phyloP scores from a whole-genome alignment of 2,797 vertebrate genomes.

The Sphaeramia orbicularis region DNA sequence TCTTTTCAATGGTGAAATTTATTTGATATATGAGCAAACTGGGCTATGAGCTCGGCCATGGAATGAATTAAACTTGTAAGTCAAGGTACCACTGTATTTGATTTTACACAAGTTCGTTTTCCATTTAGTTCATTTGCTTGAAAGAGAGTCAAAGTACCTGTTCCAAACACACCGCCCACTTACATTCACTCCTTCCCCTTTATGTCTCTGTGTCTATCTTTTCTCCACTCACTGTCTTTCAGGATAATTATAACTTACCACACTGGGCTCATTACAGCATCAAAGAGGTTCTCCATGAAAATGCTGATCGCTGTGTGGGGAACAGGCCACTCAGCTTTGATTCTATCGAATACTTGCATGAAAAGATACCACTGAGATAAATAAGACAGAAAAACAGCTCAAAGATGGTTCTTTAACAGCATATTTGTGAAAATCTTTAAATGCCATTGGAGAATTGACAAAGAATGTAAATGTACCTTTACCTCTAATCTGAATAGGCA shows the following conservation, averaged over 20 bases:
- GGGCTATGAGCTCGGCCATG: no score
- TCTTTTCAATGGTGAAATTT: no score
- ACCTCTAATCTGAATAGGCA: neutral
- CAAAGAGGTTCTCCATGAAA: slow-evolving; percentile 69
- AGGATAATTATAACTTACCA: slow-evolving; percentile 70
- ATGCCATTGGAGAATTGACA: slow-evolving; percentile 25
- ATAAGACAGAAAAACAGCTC: slow-evolving; percentile 38
- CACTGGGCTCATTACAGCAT: slow-evolving; percentile 72
- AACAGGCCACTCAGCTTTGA: slow-evolving; percentile 63
- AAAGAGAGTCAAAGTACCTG: slow-evolving; percentile 33
- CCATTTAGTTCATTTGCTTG: slow-evolving; percentile 33
- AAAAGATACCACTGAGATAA: slow-evolving; percentile 59
- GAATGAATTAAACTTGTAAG: no score
- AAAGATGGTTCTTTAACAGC: slow-evolving; percentile 32
- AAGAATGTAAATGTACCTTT: neutral
- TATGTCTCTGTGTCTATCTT: slow-evolving; percentile 50
- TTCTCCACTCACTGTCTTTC: slow-evolving; percentile 38
- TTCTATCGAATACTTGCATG: slow-evolving; percentile 48
- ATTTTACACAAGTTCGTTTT: slow-evolving; percentile 4
- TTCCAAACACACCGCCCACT: slow-evolving; percentile 48
- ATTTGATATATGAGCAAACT: no score
- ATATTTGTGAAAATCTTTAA: slow-evolving; percentile 36
- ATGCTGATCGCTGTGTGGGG: slow-evolving; percentile 60
- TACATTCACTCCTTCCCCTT: slow-evolving; percentile 33
- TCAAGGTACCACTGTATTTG: no score